A percentile compares a stretch with the other conserved stretches of the same genome.
phyloP scores from a whole-genome alignment of 2,888 invertebrate species.

The Rhagonycha lutea region DNA sequence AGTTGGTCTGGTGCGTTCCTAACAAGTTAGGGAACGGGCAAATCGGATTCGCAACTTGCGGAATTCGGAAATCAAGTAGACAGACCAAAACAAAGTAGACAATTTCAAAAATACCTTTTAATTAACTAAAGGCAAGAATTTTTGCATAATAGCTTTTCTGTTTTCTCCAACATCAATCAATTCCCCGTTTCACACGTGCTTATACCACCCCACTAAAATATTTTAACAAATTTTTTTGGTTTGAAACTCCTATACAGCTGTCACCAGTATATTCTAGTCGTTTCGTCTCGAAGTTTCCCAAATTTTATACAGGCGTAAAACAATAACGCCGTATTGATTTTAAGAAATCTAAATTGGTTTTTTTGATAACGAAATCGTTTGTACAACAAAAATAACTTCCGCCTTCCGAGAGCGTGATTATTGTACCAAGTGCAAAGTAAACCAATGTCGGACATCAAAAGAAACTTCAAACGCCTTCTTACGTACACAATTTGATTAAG shows the following conservation, averaged over 20 bases:
- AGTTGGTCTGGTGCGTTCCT: background rate
- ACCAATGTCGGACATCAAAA: constrained; percentile 7
- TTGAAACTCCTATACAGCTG: background rate
- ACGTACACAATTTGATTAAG: background rate
- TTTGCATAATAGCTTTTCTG: background rate
- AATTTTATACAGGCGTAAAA: background rate
- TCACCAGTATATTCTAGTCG: background rate
- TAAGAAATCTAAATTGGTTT: background rate
- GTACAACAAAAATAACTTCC: background rate
- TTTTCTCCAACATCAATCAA: background rate
- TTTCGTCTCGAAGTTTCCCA: too few relatives aligned
- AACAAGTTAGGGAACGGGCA: background rate
- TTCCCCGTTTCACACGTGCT: background rate
- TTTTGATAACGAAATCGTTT: background rate
- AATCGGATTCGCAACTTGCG: too few relatives aligned
- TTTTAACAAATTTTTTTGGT: background rate
- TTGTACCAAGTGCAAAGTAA: background rate
- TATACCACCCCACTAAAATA: background rate
- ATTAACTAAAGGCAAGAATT: background rate
- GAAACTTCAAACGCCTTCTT: constrained; percentile 3
- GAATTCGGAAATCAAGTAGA: too few relatives aligned
- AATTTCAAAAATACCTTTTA: too few relatives aligned
- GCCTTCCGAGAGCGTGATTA: background rate
- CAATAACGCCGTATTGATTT: background rate
- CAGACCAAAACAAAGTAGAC: too few relatives aligned